Conservation (phyloP, 2,113 vertebrate species). For the Eidolon helvum region DNA sequence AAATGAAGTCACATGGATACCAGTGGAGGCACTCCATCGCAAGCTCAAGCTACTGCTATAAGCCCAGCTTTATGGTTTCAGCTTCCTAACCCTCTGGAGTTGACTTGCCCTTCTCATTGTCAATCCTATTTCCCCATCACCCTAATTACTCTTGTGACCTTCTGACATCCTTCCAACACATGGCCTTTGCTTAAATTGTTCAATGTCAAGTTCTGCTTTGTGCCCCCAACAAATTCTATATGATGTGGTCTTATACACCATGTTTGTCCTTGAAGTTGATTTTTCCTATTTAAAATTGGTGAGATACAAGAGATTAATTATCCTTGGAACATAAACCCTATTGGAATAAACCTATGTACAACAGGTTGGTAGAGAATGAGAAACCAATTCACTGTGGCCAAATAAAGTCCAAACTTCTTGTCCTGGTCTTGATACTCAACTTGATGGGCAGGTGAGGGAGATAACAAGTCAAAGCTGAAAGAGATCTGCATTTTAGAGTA, state of each 20-base stretch:
- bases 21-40: neutral
- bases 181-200: neutral
- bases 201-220: neutral
- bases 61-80: neutral
- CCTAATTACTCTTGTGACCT: neutral
- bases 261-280: neutral
- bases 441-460: neutral
- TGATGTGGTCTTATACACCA: neutral
- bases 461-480: neutral
- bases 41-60: neutral
- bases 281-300: neutral
- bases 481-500: neutral
- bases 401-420: neutral
- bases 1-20: neutral
- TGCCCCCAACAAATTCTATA: neutral
- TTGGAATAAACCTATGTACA: neutral
- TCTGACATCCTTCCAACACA: neutral
- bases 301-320: neutral
- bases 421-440: neutral
- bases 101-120: neutral
- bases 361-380: neutral
- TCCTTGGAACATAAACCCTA: neutral
- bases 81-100: neutral
- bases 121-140: neutral
- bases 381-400: neutral